Evolutionary conservation across 2,797 vertebrate species (phyloP).

Genomic region (Typhlichthys subterraneus): DNA sequence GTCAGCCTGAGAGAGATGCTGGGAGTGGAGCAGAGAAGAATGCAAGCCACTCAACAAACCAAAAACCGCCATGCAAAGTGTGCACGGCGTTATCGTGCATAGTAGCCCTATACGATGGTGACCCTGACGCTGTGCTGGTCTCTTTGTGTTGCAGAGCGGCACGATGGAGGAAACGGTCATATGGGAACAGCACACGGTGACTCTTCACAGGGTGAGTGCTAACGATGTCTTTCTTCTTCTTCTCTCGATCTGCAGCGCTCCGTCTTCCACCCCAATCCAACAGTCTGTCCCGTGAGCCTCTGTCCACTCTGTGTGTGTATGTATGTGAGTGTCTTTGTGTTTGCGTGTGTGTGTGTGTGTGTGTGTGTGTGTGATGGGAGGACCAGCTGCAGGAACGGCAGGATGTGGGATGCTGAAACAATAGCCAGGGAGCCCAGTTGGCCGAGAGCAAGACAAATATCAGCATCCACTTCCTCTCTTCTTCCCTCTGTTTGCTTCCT

Average conservation of each 20-base stretch:
- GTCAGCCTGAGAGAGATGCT: neutral
- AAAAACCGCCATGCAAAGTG: too few species aligned
- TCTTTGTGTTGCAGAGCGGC: conserved; percentile 83
- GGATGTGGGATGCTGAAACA: conserved; percentile 71
- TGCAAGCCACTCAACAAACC: neutral
- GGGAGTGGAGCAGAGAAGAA: neutral
- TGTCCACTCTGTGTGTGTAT: neutral
- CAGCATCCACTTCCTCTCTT: conserved; percentile 71
- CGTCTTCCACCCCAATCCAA: conserved; percentile 27
- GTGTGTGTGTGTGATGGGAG: conserved; percentile 27
- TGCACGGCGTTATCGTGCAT: too few species aligned
- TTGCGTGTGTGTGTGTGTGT: too few species aligned
- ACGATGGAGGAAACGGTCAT: conserved; percentile 99
- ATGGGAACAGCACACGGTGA: conserved; percentile 99
- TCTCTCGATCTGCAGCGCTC: conserved; percentile 1
- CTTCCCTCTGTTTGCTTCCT: conserved; percentile 75
- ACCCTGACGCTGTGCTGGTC: conserved; percentile 25
- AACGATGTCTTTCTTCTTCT: conserved; percentile 18
- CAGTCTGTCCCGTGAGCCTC: conserved; percentile 12
- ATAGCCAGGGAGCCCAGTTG: conserved; percentile 76
- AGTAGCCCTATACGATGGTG: too few species aligned
- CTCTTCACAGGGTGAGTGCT: conserved; percentile 95
- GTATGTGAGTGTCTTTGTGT: too few species aligned
- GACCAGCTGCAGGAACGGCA: conserved; percentile 72
- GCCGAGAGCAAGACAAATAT: conserved; percentile 78